phyloP scores from a whole-genome alignment of 1,140 invertebrate species.

The Agrilus planipennis region DNA sequence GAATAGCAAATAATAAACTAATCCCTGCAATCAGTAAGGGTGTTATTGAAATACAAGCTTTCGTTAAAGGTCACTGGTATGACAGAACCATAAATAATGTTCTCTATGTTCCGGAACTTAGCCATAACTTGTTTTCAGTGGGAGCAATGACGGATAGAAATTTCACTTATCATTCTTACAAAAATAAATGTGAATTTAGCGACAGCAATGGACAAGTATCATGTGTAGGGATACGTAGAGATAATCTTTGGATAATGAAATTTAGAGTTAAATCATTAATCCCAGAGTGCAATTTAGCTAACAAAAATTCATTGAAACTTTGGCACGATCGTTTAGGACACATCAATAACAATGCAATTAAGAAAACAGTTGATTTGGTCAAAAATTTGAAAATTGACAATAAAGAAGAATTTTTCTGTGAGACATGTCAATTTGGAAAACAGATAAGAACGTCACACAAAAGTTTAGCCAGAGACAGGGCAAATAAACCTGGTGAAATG shows the following conservation, averaged over 20 bases:
- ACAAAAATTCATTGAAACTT: too few species aligned
- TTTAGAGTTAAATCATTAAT: too few species aligned
- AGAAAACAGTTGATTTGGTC: too few species aligned
- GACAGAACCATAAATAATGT: slow-evolving; percentile 9
- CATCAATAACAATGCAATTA: too few species aligned
- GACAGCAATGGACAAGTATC: slow-evolving; percentile 9
- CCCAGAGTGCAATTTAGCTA: too few species aligned
- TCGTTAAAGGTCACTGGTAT: slow-evolving; percentile 6
- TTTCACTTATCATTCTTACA: slow-evolving; percentile 6
- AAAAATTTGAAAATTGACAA: too few species aligned
- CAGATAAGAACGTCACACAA: too few species aligned
- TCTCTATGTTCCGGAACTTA: slow-evolving; percentile 7
- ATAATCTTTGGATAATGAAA: slow-evolving; percentile 10
- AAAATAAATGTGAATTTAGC: slow-evolving; percentile 7
- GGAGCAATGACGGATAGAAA: slow-evolving; percentile 8
- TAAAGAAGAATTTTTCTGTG: too few species aligned
- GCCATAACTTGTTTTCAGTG: slow-evolving; percentile 9
- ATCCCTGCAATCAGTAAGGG: slow-evolving; percentile 17
- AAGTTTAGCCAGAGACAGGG: neutral
- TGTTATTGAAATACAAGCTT: slow-evolving; percentile 14
- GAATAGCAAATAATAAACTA: slow-evolving; percentile 1
- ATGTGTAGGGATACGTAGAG: slow-evolving; percentile 3
- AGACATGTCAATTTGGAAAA: too few species aligned
- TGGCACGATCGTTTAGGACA: too few species aligned
- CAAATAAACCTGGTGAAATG: slow-evolving; percentile 16